Percentiles rank a stretch among this genome's conserved stretches.
Conservation (phyloP, 2,888 invertebrate genomes). For the Leucania comma region DNA sequence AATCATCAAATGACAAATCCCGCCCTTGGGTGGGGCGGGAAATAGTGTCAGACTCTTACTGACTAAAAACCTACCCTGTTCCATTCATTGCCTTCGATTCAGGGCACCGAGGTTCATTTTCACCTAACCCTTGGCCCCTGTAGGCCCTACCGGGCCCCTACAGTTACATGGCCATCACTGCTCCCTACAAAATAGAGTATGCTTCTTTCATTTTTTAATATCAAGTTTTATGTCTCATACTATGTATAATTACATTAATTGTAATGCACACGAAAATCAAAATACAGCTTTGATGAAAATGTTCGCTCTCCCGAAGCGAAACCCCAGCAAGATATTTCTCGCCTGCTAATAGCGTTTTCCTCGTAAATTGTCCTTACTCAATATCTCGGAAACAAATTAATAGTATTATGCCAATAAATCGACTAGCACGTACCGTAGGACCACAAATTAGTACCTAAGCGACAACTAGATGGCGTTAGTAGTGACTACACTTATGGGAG, state of each 20-base stretch:
- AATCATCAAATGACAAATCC: too few relatives aligned
- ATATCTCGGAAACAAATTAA: slow-evolving; percentile 15
- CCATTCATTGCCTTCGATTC: too few relatives aligned
- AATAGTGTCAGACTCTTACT: too few relatives aligned
- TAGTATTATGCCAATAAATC: slow-evolving; percentile 31
- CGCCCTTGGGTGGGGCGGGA: too few relatives aligned
- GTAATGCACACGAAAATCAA: background rate
- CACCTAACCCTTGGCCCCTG: too few relatives aligned
- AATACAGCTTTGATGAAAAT: background rate
- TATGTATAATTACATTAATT: too few relatives aligned
- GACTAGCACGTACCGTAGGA: slow-evolving; percentile 3
- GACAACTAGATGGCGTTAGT: slow-evolving; percentile 40
- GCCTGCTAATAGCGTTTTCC: slow-evolving; percentile 2
- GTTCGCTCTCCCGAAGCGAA: background rate
- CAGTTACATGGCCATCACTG: too few relatives aligned
- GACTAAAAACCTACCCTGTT: too few relatives aligned
- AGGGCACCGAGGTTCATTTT: too few relatives aligned
- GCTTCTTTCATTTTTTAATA: background rate
- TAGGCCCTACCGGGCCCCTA: too few relatives aligned
- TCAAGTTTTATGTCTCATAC: too few relatives aligned
- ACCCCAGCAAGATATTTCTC: background rate
- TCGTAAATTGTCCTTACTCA: slow-evolving; percentile 19
- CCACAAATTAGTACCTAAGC: slow-evolving; percentile 20
- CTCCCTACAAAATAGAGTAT: background rate
- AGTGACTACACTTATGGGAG: slow-evolving; percentile 15